These are phyloP conservation scores for Heteronetta atricapilla DNA, from an alignment of 2,113 vertebrate genomes.

Conservation along the genomic window DNA sequence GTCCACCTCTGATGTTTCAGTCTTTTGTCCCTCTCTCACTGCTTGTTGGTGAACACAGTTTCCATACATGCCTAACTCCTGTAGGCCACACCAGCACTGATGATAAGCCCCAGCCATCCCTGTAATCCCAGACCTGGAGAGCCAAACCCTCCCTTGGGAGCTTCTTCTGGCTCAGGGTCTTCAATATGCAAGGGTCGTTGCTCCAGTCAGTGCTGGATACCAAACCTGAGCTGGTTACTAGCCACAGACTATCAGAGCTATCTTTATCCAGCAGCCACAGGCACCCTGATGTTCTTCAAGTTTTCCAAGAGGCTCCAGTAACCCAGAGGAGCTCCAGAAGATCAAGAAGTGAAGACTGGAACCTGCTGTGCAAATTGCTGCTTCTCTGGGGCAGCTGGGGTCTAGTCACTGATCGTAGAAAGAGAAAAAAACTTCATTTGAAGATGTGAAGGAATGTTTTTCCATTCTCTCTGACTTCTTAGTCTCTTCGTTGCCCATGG, in stretches of 20 bases:
- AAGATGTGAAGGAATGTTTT: neutral
- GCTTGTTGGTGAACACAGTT: neutral
- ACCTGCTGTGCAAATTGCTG: neutral
- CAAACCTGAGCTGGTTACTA: neutral
- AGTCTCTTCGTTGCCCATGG: accelerated
- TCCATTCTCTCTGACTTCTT: neutral
- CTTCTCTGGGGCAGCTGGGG: neutral
- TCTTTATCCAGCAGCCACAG: neutral
- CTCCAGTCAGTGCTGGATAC: no score
- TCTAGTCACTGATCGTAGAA: neutral
- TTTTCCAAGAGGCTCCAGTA: neutral
- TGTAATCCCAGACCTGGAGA: neutral
- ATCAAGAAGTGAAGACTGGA: neutral
- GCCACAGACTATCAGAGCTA: neutral
- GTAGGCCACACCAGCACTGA: neutral
- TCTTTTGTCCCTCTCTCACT: neutral
- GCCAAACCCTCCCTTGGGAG: neutral
- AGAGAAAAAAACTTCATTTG: neutral
- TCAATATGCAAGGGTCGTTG: neutral
- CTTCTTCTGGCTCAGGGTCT: no score
- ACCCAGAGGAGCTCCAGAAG: neutral
- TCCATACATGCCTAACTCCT: neutral
- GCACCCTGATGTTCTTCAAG: neutral
- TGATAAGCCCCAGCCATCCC: neutral
- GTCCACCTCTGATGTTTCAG: neutral